A percentile compares a stretch with the other conserved stretches of the same genome.
These are phyloP conservation scores for Uria aalge DNA, from an alignment of 2,113 vertebrate genomes.

Conservation along the genomic window DNA sequence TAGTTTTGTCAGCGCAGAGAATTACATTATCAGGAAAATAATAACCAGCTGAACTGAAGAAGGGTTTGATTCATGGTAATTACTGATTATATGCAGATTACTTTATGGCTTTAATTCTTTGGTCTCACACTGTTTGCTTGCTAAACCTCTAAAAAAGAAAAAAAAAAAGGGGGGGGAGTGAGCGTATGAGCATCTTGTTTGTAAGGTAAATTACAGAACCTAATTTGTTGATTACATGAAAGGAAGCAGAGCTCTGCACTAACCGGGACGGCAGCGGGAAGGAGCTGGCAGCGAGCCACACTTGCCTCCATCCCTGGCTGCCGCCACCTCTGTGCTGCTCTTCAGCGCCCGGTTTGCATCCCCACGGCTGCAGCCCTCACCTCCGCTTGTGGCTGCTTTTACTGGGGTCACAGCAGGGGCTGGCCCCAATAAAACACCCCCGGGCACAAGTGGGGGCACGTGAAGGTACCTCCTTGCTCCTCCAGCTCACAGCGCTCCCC, in stretches of 20 bases:
- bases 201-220: constrained; percentile 6
- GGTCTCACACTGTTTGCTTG: constrained; percentile 46
- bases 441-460: rapidly evolving
- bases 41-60: constrained; percentile 41
- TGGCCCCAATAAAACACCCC: background rate
- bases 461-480: background rate
- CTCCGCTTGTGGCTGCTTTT: background rate
- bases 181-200: background rate
- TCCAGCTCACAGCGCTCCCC: background rate
- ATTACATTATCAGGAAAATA: constrained; percentile 29
- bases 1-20: constrained; percentile 12
- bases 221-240: constrained; percentile 28
- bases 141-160: background rate
- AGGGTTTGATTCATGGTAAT: constrained; percentile 55
- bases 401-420: background rate
- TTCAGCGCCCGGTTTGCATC: background rate
- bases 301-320: background rate
- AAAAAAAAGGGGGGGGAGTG: background rate
- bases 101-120: constrained; percentile 59
- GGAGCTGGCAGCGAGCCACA: background rate
- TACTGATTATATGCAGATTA: constrained; percentile 58
- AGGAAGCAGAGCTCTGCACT: background rate
- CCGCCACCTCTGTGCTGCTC: background rate
- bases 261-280: rapidly evolving
- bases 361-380: background rate